Evolutionary conservation across 2,797 vertebrate genomes (phyloP), one percentile per base, ranked within the genome.

Genomic region (Urophycis tenuis): DNA sequence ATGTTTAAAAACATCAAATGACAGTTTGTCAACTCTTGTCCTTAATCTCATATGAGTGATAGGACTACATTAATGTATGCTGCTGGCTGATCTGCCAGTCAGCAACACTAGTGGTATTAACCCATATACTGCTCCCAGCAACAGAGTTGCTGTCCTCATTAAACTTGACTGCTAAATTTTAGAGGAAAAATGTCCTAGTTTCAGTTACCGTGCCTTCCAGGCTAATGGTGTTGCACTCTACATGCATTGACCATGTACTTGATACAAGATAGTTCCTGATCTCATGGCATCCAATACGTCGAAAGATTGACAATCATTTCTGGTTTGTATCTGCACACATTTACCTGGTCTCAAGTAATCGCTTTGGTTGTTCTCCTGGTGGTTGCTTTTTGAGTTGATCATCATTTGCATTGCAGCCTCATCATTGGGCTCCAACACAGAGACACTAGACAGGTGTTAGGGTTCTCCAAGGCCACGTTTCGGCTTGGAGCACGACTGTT

Each of bases 91-190:
- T n/a, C n/a, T n/a, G n/a, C n/a, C n/a, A n/a, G 36, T 7, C 36
- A 39, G 36, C 3, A 39, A 39, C 11, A 12, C 36, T 19, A 25
- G 22, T 19, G 22, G 53, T 60, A n/a, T n/a, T n/a, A n/a, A 60
- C 53, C 53, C 53, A 60, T 60, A 60, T 60, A 60, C 53, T 17
- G 5, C 45, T 36, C 29, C 15, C 11, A 29, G n/a, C 60, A 67
- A 67, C 25, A 1, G n/a, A 67, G 60, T n/a, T 67, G 60, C 60
- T 29, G 60, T 67, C 60, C 60, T 67, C n/a, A 67, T 67, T 67
- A 67, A 29, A 67, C n/a, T 67, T 25, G 60, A n/a, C n/a, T 67
- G 60, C 60, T 10, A 67, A n/a, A 67, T 67, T 67, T 67, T 67
- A 11, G 9, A 29, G n/a, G 25, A 29, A 67, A 29, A 67, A 67